phyloP scores from a whole-genome alignment of 2,888 invertebrate species.

The Iphiclides podalirius region DNA sequence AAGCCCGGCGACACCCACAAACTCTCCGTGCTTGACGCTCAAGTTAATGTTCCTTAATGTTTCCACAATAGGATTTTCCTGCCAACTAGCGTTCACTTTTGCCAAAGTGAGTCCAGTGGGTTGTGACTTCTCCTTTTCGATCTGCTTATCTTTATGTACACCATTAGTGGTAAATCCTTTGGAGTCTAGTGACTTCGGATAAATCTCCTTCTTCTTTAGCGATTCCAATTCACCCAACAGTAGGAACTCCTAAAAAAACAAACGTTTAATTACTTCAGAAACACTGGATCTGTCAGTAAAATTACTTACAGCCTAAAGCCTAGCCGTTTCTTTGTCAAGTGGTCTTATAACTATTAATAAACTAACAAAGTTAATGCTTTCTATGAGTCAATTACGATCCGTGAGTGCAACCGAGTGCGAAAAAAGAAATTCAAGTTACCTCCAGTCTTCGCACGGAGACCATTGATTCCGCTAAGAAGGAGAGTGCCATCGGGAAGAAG shows the following conservation, averaged over 20 bases:
- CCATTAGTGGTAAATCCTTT: constrained; percentile 43
- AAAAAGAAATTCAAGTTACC: constrained; percentile 62
- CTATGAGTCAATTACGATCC: too few relatives aligned
- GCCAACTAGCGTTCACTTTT: constrained; percentile 68
- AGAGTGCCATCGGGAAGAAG: constrained; percentile 81
- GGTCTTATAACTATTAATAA: too few relatives aligned
- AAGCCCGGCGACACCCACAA: constrained; percentile 85
- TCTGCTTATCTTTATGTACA: constrained; percentile 46
- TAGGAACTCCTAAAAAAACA: constrained; percentile 61
- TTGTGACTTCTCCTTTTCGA: constrained; percentile 38
- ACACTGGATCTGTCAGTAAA: too few relatives aligned
- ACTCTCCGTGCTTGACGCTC: constrained; percentile 74
- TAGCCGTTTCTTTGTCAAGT: too few relatives aligned
- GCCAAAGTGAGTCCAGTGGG: constrained; percentile 53
- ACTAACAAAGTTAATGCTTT: too few relatives aligned
- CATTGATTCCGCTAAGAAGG: constrained; percentile 81
- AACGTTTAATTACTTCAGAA: neutral
- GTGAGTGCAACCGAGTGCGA: too few relatives aligned
- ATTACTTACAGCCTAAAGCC: too few relatives aligned
- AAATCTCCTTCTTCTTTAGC: constrained; percentile 40
- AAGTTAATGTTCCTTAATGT: constrained; percentile 76
- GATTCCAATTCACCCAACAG: constrained; percentile 60
- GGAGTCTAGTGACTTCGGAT: constrained; percentile 20
- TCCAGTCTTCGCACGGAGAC: constrained; percentile 83
- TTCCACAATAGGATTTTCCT: constrained; percentile 69